phyloP scores from a whole-genome alignment of 2,888 invertebrate genomes.

The Miltochrista miniata region DNA sequence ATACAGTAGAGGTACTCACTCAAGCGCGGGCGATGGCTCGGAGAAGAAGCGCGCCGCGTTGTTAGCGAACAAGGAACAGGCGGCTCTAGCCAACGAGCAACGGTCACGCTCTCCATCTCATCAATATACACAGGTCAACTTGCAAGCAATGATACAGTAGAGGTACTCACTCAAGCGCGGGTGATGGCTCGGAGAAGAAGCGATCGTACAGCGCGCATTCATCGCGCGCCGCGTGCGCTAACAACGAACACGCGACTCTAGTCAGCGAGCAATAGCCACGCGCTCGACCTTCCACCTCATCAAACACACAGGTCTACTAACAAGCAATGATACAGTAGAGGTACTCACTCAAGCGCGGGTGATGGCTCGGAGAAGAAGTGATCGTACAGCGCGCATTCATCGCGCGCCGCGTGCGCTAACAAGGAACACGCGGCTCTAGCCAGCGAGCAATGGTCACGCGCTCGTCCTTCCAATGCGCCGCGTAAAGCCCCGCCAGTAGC shows the following conservation, averaged over 20 bases:
- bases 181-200: slow-evolving; percentile 90
- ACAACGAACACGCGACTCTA: slow-evolving; percentile 93
- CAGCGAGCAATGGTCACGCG: slow-evolving; percentile 90
- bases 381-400: slow-evolving; percentile 95
- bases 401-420: slow-evolving; percentile 96
- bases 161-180: slow-evolving; percentile 86
- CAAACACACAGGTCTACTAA: too few species aligned
- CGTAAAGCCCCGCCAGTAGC: slow-evolving; percentile 85
- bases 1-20: slow-evolving; percentile 72
- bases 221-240: slow-evolving; percentile 88
- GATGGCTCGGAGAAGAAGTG: slow-evolving; percentile 93
- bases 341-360: slow-evolving; percentile 85
- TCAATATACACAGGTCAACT: too few species aligned
- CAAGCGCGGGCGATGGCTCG: slow-evolving; percentile 85
- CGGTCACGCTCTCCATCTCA: slow-evolving; percentile 86
- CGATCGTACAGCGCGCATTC: slow-evolving; percentile 97
- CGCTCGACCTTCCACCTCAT: too few species aligned
- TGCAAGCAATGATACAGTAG: too few species aligned
- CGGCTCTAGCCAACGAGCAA: slow-evolving; percentile 93
- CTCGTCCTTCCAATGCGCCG: slow-evolving; percentile 64
- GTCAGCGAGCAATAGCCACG: slow-evolving; percentile 91
- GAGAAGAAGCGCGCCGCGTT: slow-evolving; percentile 97
- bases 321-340: too few species aligned
- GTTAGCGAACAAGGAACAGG: slow-evolving; percentile 94
- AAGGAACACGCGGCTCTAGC: slow-evolving; percentile 95